Evolutionary conservation across 2,113 vertebrate genomes (phyloP).

Genomic region (Anthoscopus minutus): DNA sequence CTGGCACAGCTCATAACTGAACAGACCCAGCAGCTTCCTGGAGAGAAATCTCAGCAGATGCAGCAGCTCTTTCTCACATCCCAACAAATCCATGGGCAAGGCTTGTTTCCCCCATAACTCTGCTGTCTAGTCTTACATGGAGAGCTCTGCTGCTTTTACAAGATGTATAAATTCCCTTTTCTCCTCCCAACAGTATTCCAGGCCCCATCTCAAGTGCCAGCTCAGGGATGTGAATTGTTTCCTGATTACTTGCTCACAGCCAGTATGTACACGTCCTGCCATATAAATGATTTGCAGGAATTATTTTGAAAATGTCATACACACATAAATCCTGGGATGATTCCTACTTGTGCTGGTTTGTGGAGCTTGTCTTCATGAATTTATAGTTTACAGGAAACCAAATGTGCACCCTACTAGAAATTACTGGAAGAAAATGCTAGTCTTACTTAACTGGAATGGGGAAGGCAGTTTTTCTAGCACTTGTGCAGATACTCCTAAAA

Average conservation of each 20-base stretch:
- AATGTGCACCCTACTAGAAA: neutral
- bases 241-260: neutral
- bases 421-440: conserved; percentile 30
- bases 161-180: neutral
- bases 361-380: neutral
- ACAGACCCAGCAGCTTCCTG: neutral
- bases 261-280: neutral
- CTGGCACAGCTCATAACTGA: neutral
- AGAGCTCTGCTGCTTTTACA: neutral
- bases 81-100: neutral
- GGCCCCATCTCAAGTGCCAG: neutral
- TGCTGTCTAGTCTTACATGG: neutral
- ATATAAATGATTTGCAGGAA: neutral
- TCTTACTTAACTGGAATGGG: neutral
- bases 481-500: neutral
- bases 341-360: neutral
- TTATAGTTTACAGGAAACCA: conserved; percentile 24
- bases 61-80: neutral
- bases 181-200: neutral
- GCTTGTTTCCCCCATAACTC: neutral
- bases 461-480: neutral
- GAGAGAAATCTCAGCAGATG: neutral
- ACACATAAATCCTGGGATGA: neutral
- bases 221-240: neutral
- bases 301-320: neutral